Base-by-base conservation (phyloP, 2,113 vertebrate genomes). In the Triplophysa tibetana region DNA sequence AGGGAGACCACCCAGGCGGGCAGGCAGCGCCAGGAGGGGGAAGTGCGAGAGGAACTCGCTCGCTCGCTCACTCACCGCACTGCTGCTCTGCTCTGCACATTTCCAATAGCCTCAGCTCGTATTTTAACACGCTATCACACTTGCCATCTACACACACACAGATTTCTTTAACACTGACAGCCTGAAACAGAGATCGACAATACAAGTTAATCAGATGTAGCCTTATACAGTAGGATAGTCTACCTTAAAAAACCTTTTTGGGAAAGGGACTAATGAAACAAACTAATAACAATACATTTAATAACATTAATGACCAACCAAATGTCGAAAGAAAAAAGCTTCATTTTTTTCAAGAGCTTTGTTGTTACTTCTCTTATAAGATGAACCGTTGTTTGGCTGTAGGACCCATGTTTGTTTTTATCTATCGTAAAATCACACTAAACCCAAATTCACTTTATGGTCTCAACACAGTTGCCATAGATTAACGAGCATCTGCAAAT, bases 1-100 rank as follows among this genome's bases (percentile, higher is more conserved):
- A 86, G 87, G 77, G 86, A 88, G 92, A 94, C 93, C 92, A 93
- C 93, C 93, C 91, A 94, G 89, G 91, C 73, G 64, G 91, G 70
- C 73, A 75, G 78, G 89, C 90, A 83, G 86, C 85, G 85, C 88
- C 88, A 84, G 89, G 87, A 79, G 70, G 84, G 84, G 48, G 73
- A 82, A 75, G 87, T 79, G 88, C 75, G 90, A 85, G 92, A 88
- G 89, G 87, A 84, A 87, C 92, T 90, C 91, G 91, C 91, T 92
- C 54, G 19, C 92, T 90, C 91, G 91, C 91, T 93, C 88, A 88
- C 91, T 93, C 88, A 88, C 85, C 85, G 85, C 79, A 87, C 87
- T 85, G 74, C 80, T 82, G 87, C 88, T 80, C 88, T 82, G 84
- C 86, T 84, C 85, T 84, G 83, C 85, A 85, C 85, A 90, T 88